Conservation (phyloP, 2,888 invertebrate species). For the Iphiclides podalirius region DNA sequence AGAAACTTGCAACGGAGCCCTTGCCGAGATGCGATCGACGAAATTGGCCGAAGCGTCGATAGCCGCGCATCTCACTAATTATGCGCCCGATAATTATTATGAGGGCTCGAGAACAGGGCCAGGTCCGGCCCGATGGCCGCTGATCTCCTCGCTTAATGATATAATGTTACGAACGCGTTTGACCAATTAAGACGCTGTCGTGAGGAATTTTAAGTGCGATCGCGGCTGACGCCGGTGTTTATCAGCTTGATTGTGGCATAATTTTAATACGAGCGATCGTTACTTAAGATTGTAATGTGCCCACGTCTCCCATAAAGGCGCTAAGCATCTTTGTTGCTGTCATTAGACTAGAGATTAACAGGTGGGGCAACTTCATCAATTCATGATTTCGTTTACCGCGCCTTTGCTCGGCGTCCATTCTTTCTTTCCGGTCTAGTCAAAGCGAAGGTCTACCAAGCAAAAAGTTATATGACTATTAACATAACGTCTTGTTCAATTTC, state of each 20-base stretch:
- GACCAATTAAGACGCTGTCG: conserved; percentile 11
- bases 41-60: conserved; percentile 21
- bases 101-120: conserved; percentile 4
- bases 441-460: no score
- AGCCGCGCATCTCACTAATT: conserved; percentile 16
- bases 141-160: conserved; percentile 13
- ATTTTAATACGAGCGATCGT: conserved; percentile 3
- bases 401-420: no score
- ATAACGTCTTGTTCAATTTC: no score
- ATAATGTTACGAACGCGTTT: conserved; percentile 6
- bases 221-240: conserved; percentile 5
- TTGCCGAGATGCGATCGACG: conserved; percentile 17
- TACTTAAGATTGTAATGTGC: background rate
- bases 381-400: no score
- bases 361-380: background rate
- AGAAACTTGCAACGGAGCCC: no score
- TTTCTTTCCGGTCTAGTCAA: no score
- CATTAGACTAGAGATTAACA: background rate
- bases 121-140: conserved; percentile 2
- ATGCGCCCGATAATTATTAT: conserved; percentile 15
- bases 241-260: conserved; percentile 11
- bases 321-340: background rate
- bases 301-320: background rate
- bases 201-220: conserved; percentile 13
- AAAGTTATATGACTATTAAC: no score